These are phyloP conservation scores for Cosmopolites sordidus DNA, from an alignment of 2,888 invertebrate species.

Conservation along the genomic window DNA sequence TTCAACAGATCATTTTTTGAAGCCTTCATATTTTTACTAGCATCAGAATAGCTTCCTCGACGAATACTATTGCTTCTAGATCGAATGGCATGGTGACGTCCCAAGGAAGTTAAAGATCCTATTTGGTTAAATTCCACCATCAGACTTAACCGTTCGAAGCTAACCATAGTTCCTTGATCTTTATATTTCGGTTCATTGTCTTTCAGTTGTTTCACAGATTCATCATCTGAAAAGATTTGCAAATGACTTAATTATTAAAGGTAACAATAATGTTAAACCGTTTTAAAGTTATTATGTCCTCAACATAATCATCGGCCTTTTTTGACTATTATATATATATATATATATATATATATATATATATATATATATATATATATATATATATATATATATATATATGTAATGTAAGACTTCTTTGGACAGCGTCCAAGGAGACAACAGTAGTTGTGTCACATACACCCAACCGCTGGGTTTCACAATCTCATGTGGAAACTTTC, in stretches of 20 bases:
- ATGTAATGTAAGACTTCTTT: too few species aligned
- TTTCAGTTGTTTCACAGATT: constrained; percentile 45
- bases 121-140: constrained; percentile 73
- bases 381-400: too few species aligned
- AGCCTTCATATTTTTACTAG: constrained; percentile 48
- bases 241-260: too few species aligned
- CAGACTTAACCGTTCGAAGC: constrained; percentile 66
- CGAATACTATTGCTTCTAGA: constrained; percentile 49
- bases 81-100: constrained; percentile 46
- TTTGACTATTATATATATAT: too few species aligned
- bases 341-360: too few species aligned
- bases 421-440: too few species aligned
- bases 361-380: too few species aligned
- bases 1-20: constrained; percentile 65
- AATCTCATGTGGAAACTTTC: too few species aligned
- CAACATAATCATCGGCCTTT: too few species aligned
- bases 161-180: constrained; percentile 67
- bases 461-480: too few species aligned
- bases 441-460: too few species aligned
- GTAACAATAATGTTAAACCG: too few species aligned
- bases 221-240: constrained; percentile 6
- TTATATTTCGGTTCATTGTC: constrained; percentile 58
- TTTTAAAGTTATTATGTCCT: neutral
- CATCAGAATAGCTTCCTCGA: constrained; percentile 56
- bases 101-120: constrained; percentile 68